A percentile compares a stretch with the other conserved stretches of the same genome.
Evolutionary conservation across 2,113 vertebrate species (phyloP).

Genomic region (Chascanopsetta lugubris): DNA sequence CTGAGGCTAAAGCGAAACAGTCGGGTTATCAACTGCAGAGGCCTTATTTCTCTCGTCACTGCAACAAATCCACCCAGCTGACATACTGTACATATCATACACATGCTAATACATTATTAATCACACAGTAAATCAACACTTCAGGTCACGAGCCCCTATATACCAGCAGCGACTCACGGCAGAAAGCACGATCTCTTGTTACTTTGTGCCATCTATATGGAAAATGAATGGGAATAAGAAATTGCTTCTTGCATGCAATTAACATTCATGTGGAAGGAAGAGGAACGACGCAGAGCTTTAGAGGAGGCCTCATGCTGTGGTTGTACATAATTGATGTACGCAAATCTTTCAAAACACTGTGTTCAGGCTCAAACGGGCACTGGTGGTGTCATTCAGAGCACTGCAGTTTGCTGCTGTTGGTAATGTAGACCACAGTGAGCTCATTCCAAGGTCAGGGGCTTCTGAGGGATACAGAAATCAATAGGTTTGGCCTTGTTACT

Average conservation of each 20-base stretch:
- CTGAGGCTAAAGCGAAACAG: constrained; percentile 32
- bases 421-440: constrained; percentile 48
- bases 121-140: constrained; percentile 2
- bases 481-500: constrained; percentile 56
- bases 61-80: constrained; percentile 20
- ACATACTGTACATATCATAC: constrained; percentile 10
- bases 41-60: too few species aligned
- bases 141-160: constrained; percentile 1
- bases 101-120: constrained; percentile 33
- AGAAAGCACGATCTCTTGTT: background rate
- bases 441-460: constrained; percentile 56
- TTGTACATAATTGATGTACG: constrained; percentile 56
- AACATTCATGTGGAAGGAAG: constrained; percentile 40
- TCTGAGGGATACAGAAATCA: constrained; percentile 49
- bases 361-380: constrained; percentile 26
- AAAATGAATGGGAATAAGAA: constrained; percentile 16
- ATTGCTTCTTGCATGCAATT: constrained; percentile 35
- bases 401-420: constrained; percentile 39
- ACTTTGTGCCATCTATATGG: constrained; percentile 11
- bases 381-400: constrained; percentile 52
- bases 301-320: constrained; percentile 38
- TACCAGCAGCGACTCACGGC: background rate
- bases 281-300: constrained; percentile 25
- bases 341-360: constrained; percentile 27
- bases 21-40: too few species aligned